Conservation (phyloP, 2,113 vertebrate genomes). For the Xerus inauris region DNA sequence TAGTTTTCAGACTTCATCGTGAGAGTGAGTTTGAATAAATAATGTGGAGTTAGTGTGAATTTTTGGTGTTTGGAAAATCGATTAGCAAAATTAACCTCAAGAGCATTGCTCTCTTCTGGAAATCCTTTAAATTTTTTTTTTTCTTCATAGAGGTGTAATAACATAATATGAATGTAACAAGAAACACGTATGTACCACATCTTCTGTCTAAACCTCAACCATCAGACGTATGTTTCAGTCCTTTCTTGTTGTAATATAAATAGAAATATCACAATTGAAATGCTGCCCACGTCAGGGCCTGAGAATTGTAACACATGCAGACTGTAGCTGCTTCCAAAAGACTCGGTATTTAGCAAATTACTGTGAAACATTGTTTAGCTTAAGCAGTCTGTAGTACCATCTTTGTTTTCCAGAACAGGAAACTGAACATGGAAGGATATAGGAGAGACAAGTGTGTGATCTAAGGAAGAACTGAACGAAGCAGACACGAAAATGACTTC, state of each 20-base stretch:
- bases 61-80: constrained; percentile 67
- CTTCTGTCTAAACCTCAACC: background rate
- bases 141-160: background rate
- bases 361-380: background rate
- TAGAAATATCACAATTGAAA: background rate
- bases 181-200: background rate
- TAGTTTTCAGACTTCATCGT: constrained; percentile 55
- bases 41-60: constrained; percentile 63
- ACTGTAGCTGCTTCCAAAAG: constrained; percentile 5
- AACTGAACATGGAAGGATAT: background rate
- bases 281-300: background rate
- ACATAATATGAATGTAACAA: background rate
- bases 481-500: background rate
- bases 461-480: background rate
- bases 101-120: constrained; percentile 57
- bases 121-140: constrained; percentile 18
- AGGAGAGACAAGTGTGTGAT: background rate
- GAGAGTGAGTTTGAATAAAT: constrained; percentile 70
- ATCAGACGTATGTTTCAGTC: background rate
- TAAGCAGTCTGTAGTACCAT: background rate
- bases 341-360: background rate
- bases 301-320: background rate
- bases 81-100: constrained; percentile 64
- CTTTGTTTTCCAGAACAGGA: background rate
- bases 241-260: background rate